Percentiles rank a stretch among this genome's conserved stretches.
Evolutionary conservation across 2,797 vertebrate species (phyloP).

Genomic region (Ctenopoma multispine): DNA sequence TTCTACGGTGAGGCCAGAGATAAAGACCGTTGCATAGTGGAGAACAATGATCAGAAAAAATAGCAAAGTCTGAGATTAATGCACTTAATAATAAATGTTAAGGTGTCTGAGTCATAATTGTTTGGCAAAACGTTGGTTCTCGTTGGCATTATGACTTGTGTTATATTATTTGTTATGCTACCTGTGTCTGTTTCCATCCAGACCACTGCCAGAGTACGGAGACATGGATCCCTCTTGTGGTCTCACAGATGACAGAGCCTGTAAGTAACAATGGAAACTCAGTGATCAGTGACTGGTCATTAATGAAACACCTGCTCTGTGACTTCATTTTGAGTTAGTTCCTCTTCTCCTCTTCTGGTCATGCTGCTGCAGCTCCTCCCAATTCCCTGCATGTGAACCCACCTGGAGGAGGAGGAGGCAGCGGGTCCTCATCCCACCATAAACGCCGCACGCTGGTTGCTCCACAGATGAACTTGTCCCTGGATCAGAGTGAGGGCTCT

Average conservation of each 20-base stretch:
- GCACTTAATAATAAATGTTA: background rate
- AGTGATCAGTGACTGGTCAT: background rate
- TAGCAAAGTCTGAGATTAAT: background rate
- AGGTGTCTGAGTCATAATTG: background rate
- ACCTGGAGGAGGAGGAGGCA: constrained; percentile 73
- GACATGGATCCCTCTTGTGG: constrained; percentile 91
- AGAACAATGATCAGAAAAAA: background rate
- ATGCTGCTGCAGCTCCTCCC: constrained; percentile 85
- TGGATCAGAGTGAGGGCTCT: constrained; percentile 97
- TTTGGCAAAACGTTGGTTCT: background rate
- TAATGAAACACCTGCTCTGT: background rate
- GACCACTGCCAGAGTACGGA: constrained; percentile 91
- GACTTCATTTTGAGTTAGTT: background rate
- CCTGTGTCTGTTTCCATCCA: constrained; percentile 57
- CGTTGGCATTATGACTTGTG: background rate
- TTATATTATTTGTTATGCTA: constrained; percentile 1
- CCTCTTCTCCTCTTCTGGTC: constrained; percentile 5
- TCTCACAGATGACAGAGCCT: constrained; percentile 85
- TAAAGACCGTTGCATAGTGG: background rate
- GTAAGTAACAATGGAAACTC: constrained; percentile 81
- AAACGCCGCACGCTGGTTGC: constrained; percentile 93
- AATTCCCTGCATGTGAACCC: constrained; percentile 85
- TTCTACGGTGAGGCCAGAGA: background rate
- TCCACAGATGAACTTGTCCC: constrained; percentile 96
- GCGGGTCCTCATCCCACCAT: constrained; percentile 79